These are phyloP conservation scores for Paralichthys olivaceus DNA, from an alignment of 2,113 vertebrate species.

Conservation along the genomic window DNA sequence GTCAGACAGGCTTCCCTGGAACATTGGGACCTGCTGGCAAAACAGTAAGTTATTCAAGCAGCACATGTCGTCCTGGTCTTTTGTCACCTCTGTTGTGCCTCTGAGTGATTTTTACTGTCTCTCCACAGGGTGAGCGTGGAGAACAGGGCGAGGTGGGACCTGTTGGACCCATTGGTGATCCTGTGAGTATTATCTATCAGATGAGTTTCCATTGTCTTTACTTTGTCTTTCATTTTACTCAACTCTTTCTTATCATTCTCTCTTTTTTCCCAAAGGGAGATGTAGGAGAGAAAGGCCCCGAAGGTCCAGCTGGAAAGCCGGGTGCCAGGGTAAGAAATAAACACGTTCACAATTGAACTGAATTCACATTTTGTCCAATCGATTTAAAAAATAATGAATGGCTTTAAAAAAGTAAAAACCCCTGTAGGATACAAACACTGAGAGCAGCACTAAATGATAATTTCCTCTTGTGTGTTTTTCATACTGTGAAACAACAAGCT, in stretches of 20 bases:
- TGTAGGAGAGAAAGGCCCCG: constrained; percentile 86
- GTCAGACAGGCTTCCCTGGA: constrained; percentile 87
- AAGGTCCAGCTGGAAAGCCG: constrained; percentile 87
- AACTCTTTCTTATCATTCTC: constrained; percentile 8
- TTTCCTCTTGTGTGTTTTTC: neutral
- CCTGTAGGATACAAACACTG: neutral
- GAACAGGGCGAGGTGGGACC: constrained; percentile 90
- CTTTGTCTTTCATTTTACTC: neutral
- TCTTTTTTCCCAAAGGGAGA: constrained; percentile 83
- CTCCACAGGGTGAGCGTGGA: constrained; percentile 89
- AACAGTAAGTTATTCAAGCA: constrained; percentile 81
- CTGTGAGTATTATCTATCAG: constrained; percentile 83
- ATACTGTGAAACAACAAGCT: constrained; percentile 16
- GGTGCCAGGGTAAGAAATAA: constrained; percentile 88
- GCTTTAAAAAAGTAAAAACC: neutral
- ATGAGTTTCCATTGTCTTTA: neutral
- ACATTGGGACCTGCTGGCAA: constrained; percentile 93
- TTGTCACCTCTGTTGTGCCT: constrained; percentile 18
- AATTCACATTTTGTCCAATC: neutral
- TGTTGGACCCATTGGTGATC: constrained; percentile 87
- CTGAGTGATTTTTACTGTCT: constrained; percentile 19
- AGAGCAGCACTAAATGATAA: neutral
- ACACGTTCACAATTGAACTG: neutral
- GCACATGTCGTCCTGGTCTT: neutral
- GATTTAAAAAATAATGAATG: neutral